phyloP scores from a whole-genome alignment of 2,888 invertebrate genomes.

The Scaptomyza polygonia region DNA sequence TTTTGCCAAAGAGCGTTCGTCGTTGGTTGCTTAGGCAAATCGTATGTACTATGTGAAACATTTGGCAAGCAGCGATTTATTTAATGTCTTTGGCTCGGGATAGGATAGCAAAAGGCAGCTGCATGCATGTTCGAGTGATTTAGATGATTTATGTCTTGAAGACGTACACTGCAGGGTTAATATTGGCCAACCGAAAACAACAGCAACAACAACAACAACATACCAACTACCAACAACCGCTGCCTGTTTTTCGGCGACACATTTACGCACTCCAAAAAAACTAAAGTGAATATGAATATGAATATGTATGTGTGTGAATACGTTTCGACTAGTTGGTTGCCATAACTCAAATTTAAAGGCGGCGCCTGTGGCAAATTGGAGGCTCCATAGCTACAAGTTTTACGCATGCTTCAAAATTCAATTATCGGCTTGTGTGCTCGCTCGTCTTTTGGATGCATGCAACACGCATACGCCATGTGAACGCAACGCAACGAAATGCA shows the following conservation, averaged over 20 bases:
- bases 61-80: constrained; percentile 84
- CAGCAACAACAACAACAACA: constrained; percentile 24
- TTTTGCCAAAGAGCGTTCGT: constrained; percentile 45
- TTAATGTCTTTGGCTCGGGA: constrained; percentile 79
- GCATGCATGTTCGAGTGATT: constrained; percentile 84
- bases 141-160: constrained; percentile 84
- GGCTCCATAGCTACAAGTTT: constrained; percentile 59
- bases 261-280: constrained; percentile 57
- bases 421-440: constrained; percentile 55
- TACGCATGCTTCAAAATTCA: constrained; percentile 70
- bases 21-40: constrained; percentile 74
- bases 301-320: constrained; percentile 31
- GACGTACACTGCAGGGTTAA: constrained; percentile 80
- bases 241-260: constrained; percentile 68
- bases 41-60: constrained; percentile 82
- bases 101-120: constrained; percentile 57
- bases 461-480: constrained; percentile 73
- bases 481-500: constrained; percentile 9
- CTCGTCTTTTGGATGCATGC: constrained; percentile 40
- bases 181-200: constrained; percentile 68
- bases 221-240: constrained; percentile 45
- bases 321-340: constrained; percentile 37
- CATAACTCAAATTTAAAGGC: constrained; percentile 73
- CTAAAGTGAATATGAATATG: constrained; percentile 7
- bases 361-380: constrained; percentile 74